phyloP scores from a whole-genome alignment of 2,113 vertebrate genomes.

The Burhinus bistriatus region DNA sequence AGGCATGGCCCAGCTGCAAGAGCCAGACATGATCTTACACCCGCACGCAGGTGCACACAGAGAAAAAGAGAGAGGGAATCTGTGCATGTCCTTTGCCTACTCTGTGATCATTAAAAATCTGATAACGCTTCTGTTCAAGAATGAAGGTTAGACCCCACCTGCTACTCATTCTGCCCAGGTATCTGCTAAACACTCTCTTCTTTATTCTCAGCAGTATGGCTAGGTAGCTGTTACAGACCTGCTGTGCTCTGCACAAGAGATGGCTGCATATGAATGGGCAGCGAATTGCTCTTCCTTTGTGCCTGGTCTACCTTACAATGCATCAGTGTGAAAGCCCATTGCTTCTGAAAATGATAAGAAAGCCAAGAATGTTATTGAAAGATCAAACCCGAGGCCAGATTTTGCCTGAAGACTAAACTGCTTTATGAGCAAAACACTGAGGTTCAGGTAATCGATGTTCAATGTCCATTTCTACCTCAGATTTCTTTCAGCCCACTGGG shows the following conservation, averaged over 20 bases:
- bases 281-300: slow-evolving; percentile 30
- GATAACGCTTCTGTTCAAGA: slow-evolving; percentile 5
- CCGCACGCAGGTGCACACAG: not conserved
- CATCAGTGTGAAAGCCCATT: slow-evolving; percentile 39
- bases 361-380: slow-evolving; percentile 60
- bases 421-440: slow-evolving; percentile 48
- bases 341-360: slow-evolving; percentile 62
- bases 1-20: not conserved
- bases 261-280: slow-evolving; percentile 38
- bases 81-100: not conserved
- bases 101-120: slow-evolving; percentile 45
- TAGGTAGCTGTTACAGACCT: slow-evolving; percentile 36
- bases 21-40: not conserved
- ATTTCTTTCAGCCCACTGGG: slow-evolving; percentile 62
- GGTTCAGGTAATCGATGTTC: slow-evolving; percentile 50
- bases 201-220: not conserved
- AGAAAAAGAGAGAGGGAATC: slow-evolving; percentile 2
- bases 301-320: slow-evolving; percentile 34
- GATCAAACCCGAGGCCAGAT: slow-evolving; percentile 50
- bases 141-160: slow-evolving; percentile 34
- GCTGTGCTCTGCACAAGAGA: slow-evolving; percentile 39
- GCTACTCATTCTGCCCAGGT: slow-evolving; percentile 30
- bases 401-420: slow-evolving; percentile 51
- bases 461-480: slow-evolving; percentile 54
- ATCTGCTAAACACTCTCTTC: slow-evolving; percentile 45